A percentile compares a stretch with the other conserved stretches of the same genome.
These are phyloP conservation scores for Synchiropus splendidus DNA, from an alignment of 2,113 vertebrate genomes.

Conservation along the genomic window DNA sequence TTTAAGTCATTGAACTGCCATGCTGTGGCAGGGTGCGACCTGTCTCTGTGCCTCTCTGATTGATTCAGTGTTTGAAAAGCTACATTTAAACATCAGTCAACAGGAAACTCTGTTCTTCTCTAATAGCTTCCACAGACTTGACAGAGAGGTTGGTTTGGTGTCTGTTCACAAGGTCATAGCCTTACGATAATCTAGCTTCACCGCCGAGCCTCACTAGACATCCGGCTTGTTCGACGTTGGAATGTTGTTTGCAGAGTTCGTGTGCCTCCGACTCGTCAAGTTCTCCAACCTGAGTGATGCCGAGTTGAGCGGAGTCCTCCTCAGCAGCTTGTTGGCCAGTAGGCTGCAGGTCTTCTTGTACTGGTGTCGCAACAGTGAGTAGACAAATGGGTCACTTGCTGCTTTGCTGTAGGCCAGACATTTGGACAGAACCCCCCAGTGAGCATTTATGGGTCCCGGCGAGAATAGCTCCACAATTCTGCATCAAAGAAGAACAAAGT, in stretches of 20 bases:
- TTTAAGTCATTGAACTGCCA: no score
- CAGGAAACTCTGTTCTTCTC: no score
- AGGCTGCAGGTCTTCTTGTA: constrained; percentile 85
- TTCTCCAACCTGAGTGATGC: constrained; percentile 56
- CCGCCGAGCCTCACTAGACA: constrained; percentile 24
- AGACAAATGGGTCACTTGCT: constrained; percentile 91
- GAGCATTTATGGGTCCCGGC: constrained; percentile 69
- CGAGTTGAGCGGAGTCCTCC: constrained; percentile 74
- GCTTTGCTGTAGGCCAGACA: constrained; percentile 94
- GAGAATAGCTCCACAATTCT: constrained; percentile 86
- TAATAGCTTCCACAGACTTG: no score
- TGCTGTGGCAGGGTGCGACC: no score
- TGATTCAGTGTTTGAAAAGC: no score
- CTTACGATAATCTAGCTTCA: no score
- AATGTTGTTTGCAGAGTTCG: constrained; percentile 15
- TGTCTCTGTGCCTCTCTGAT: no score
- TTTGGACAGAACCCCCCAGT: constrained; percentile 90
- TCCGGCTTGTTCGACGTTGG: constrained; percentile 19
- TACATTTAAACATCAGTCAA: no score
- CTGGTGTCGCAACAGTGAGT: constrained; percentile 87
- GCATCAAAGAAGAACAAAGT: constrained; percentile 40
- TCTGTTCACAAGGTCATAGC: no score
- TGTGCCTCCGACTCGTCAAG: background rate
- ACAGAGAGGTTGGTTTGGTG: no score
- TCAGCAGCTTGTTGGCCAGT: constrained; percentile 79